A percentile compares a stretch with the other conserved stretches of the same genome.
Conservation (phyloP, 2,113 vertebrate genomes). For the Murina feae region DNA sequence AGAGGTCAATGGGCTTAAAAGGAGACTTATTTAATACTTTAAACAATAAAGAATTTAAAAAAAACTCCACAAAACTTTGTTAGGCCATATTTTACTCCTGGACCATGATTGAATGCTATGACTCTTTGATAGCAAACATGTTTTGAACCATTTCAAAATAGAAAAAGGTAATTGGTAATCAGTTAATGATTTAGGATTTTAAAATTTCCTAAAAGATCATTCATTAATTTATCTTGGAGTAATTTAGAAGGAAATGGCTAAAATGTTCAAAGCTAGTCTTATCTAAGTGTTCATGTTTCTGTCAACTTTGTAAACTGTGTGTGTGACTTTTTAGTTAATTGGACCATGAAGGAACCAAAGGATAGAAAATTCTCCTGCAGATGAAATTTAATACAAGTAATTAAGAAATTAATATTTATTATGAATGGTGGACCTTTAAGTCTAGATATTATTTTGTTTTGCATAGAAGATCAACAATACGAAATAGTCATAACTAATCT, state of each 20-base stretch:
- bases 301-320: not conserved
- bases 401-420: constrained; percentile 25
- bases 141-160: not conserved
- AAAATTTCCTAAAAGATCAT: not conserved
- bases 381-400: not conserved
- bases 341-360: not conserved
- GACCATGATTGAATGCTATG: not conserved
- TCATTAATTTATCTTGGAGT: not conserved
- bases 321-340: not conserved
- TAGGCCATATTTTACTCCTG: not conserved
- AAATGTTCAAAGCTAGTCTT: not conserved
- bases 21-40: no score
- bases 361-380: not conserved
- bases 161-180: not conserved
- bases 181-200: constrained; percentile 1
- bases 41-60: no score
- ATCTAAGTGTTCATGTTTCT: not conserved
- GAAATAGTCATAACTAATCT: not conserved
- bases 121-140: not conserved
- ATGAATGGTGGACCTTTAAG: not conserved
- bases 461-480: not conserved
- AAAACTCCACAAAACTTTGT: not conserved
- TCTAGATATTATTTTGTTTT: not conserved
- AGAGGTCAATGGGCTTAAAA: no score
- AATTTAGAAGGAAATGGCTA: not conserved